These are phyloP conservation scores for Narcine bancroftii DNA, from an alignment of 2,113 vertebrate genomes.

Conservation along the genomic window DNA sequence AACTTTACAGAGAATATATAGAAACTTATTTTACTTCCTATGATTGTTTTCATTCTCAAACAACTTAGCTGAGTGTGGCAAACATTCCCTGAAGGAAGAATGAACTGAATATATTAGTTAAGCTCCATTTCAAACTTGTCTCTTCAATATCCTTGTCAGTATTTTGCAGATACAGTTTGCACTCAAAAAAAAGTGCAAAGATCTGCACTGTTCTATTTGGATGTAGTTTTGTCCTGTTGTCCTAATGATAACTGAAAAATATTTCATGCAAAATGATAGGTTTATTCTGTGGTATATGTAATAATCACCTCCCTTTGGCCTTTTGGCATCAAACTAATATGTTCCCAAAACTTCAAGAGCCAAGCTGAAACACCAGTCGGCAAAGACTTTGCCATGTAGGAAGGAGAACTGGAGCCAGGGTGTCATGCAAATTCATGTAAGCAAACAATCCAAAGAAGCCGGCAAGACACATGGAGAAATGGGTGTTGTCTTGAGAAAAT, in stretches of 20 bases:
- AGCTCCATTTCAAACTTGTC: constrained; percentile 19
- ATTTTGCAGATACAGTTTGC: constrained; percentile 13
- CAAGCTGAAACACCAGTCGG: not conserved
- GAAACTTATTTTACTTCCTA: not conserved
- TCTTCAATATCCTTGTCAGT: constrained; percentile 4
- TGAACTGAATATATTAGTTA: constrained; percentile 22
- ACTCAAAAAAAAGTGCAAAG: constrained; percentile 7
- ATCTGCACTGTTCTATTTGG: constrained; percentile 9
- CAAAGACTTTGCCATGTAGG: not conserved
- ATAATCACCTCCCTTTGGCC: not conserved
- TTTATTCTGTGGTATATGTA: not conserved
- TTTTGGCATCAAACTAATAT: constrained; percentile 10
- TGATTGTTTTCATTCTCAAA: not conserved
- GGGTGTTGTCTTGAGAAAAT: not conserved
- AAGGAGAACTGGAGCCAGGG: not conserved
- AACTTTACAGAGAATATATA: not conserved
- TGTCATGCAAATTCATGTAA: not conserved
- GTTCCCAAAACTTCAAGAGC: not conserved
- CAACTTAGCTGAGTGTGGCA: constrained; percentile 11
- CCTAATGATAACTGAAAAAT: not conserved
- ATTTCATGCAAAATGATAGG: not conserved
- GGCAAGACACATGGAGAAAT: not conserved
- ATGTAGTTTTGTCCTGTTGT: not conserved
- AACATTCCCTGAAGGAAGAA: constrained; percentile 19
- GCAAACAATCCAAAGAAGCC: not conserved